Evolutionary conservation across 2,888 invertebrate species (phyloP).

Genomic region (Suillia variegata): DNA sequence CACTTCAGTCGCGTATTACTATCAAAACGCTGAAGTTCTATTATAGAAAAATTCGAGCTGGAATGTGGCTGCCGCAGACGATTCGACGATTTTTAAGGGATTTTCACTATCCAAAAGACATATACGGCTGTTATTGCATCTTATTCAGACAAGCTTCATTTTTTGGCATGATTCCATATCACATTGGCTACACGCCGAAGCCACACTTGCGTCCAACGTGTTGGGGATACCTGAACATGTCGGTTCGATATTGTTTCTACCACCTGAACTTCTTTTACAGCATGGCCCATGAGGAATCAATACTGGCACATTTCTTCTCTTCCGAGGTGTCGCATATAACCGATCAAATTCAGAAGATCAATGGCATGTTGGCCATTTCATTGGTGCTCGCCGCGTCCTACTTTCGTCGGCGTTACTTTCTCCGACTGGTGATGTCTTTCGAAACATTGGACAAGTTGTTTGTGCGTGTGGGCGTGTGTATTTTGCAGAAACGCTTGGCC

Average conservation of each 20-base stretch:
- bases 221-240: constrained; percentile 35
- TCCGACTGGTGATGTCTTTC: constrained; percentile 29
- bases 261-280: constrained; percentile 30
- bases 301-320: constrained; percentile 42
- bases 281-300: constrained; percentile 26
- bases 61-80: background rate
- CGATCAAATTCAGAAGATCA: constrained; percentile 44
- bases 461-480: constrained; percentile 39
- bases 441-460: constrained; percentile 38
- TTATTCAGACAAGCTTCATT: constrained; percentile 35
- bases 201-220: constrained; percentile 24
- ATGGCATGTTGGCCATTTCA: constrained; percentile 42
- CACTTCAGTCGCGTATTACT: no score
- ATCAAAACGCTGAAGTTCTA: background rate
- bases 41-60: no score
- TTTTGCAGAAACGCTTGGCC: constrained; percentile 34
- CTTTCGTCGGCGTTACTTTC: constrained; percentile 27
- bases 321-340: constrained; percentile 43
- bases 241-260: constrained; percentile 35
- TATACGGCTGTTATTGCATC: constrained; percentile 45
- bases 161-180: constrained; percentile 45
- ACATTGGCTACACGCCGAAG: constrained; percentile 21
- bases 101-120: constrained; percentile 37
- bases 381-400: constrained; percentile 35
- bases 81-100: constrained; percentile 16